phyloP scores from a whole-genome alignment of 1,140 invertebrate species.

The Brachionus angularis region DNA sequence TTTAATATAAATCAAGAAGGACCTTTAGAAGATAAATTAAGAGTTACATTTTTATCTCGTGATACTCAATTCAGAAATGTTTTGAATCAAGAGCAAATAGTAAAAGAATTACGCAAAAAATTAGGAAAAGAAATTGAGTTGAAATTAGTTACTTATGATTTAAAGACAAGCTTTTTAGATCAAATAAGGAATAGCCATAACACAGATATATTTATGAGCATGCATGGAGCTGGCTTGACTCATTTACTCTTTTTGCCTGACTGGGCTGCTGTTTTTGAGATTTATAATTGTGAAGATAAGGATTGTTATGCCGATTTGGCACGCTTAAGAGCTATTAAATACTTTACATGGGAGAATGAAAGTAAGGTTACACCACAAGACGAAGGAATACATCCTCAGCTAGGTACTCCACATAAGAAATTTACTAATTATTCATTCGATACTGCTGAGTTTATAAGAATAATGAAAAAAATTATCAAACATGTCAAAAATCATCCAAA shows the following conservation, averaged over 20 bases:
- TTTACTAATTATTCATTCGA: conserved; percentile 95
- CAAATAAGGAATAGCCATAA: conserved; percentile 70
- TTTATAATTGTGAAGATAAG: conserved; percentile 94
- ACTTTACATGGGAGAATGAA: conserved; percentile 82
- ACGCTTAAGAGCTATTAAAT: conserved; percentile 81
- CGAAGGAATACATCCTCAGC: conserved; percentile 77
- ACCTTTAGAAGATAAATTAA: conserved; percentile 64
- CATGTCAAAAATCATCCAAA: conserved; percentile 63
- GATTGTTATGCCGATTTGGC: conserved; percentile 88
- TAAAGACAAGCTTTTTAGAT: conserved; percentile 52
- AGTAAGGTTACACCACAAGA: conserved; percentile 72
- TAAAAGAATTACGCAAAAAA: conserved; percentile 21
- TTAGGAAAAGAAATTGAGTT: conserved; percentile 49
- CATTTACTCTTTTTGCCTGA: conserved; percentile 91
- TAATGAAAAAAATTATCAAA: conserved; percentile 69
- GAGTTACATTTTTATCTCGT: conserved; percentile 74
- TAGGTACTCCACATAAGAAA: conserved; percentile 78
- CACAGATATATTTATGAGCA: conserved; percentile 77
- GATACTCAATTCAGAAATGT: conserved; percentile 75
- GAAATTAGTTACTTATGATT: conserved; percentile 55
- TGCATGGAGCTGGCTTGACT: conserved; percentile 88
- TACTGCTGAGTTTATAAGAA: conserved; percentile 72
- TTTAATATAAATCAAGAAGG: conserved; percentile 65
- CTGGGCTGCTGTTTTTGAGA: conserved; percentile 90
- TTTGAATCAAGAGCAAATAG: conserved; percentile 75